phyloP scores from a whole-genome alignment of 2,888 invertebrate species.

The Scelioninae gen. 1 region DNA sequence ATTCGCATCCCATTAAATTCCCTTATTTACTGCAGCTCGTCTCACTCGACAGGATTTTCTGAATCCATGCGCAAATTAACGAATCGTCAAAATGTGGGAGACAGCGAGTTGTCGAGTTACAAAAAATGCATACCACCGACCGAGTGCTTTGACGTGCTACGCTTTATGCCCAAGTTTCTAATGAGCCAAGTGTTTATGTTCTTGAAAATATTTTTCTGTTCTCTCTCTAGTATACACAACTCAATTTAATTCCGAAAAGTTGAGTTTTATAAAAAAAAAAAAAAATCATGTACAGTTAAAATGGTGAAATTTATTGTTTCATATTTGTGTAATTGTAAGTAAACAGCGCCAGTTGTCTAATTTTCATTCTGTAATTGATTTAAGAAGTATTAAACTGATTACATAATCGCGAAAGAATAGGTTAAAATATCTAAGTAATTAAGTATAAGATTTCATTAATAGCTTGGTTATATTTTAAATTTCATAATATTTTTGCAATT shows the following conservation, averaged over 20 bases:
- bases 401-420: too few species aligned
- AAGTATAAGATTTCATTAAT: too few species aligned
- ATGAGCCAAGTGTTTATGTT: conserved; percentile 37
- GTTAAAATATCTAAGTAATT: too few species aligned
- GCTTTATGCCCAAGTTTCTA: conserved; percentile 42
- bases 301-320: background rate
- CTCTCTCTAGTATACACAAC: background rate
- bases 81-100: conserved; percentile 67
- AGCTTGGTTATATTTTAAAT: too few species aligned
- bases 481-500: too few species aligned
- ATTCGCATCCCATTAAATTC: conserved; percentile 71
- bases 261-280: background rate
- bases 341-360: too few species aligned
- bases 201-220: conserved; percentile 3
- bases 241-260: background rate
- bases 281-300: too few species aligned
- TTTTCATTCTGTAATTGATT: too few species aligned
- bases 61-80: conserved; percentile 70
- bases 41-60: conserved; percentile 71
- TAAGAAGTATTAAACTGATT: too few species aligned
- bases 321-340: too few species aligned
- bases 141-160: conserved; percentile 34
- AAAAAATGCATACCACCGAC: conserved; percentile 45
- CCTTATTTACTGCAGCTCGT: conserved; percentile 70
- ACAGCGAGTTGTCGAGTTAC: conserved; percentile 43